Evolutionary conservation across 2,113 vertebrate genomes (phyloP).

Genomic region (Oostethus manadensis): DNA sequence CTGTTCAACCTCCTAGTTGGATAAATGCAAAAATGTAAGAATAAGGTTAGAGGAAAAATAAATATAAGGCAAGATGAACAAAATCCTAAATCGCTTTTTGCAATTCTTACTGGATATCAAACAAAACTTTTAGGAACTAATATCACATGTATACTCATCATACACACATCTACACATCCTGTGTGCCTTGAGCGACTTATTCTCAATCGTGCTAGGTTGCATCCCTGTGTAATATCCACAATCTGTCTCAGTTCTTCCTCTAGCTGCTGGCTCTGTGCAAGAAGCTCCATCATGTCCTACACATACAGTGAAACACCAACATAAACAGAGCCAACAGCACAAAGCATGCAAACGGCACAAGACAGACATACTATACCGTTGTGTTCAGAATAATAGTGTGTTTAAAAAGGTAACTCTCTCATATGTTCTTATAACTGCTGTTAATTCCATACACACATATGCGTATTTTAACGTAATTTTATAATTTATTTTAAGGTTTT

Average conservation of each 20-base stretch:
- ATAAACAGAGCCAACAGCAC: conserved; percentile 34
- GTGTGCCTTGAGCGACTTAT: conserved; percentile 25
- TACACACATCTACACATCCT: conserved; percentile 51
- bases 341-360: conserved; percentile 13
- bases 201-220: conserved; percentile 47
- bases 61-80: not conserved
- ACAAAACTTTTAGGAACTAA: conserved; percentile 1
- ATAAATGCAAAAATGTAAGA: not conserved
- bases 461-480: too few species aligned
- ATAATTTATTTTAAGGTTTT: too few species aligned
- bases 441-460: too few species aligned
- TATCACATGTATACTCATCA: conserved; percentile 19
- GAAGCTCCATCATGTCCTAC: conserved; percentile 48
- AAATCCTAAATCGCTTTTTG: not conserved
- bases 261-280: conserved; percentile 36
- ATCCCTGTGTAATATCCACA: conserved; percentile 37
- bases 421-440: too few species aligned
- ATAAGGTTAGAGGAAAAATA: not conserved
- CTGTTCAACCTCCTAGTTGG: conserved; percentile 91
- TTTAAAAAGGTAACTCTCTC: too few species aligned
- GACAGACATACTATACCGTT: conserved; percentile 13
- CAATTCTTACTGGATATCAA: not conserved
- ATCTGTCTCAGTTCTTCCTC: conserved; percentile 46
- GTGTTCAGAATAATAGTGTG: conserved; percentile 12
- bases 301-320: conserved; percentile 31